Evolutionary conservation across 2,113 vertebrate species (phyloP).

Genomic region (Microcebus lehilahytsara): DNA sequence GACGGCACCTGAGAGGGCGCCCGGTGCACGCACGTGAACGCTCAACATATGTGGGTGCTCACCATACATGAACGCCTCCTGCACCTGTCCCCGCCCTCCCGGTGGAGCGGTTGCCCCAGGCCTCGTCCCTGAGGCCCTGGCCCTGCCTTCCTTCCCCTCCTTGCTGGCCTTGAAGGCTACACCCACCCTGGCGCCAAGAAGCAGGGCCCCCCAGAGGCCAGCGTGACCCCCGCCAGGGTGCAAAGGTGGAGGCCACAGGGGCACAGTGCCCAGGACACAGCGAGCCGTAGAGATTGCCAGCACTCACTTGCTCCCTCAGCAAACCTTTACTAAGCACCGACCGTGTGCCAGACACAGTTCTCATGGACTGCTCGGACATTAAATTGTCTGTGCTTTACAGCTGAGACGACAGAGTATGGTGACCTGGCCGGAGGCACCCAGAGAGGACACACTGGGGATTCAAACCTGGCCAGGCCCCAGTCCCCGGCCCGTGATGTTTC

Average conservation of each 20-base stretch:
- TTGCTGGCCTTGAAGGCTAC: no score
- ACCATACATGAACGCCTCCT: neutral
- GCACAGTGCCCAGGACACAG: neutral
- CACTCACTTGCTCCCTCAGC: neutral
- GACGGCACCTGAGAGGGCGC: neutral
- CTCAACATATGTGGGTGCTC: neutral
- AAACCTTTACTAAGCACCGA: neutral
- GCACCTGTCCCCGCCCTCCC: neutral
- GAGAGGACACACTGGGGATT: rapidly evolving
- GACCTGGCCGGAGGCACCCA: neutral
- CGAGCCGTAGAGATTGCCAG: rapidly evolving
- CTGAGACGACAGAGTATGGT: neutral
- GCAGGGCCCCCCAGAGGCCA: neutral
- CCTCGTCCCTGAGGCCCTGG: neutral
- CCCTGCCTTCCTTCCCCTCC: neutral
- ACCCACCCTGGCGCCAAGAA: neutral
- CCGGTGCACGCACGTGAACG: neutral
- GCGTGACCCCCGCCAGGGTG: no score
- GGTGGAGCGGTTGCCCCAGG: neutral
- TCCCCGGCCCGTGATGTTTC: neutral
- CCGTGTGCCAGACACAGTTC: neutral
- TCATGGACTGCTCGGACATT: rapidly evolving
- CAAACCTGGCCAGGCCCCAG: neutral
- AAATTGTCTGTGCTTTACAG: no score
- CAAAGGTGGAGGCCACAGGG: neutral